Base-by-base conservation (phyloP, 2,888 invertebrate genomes). In the Xestia rhomboidea region DNA sequence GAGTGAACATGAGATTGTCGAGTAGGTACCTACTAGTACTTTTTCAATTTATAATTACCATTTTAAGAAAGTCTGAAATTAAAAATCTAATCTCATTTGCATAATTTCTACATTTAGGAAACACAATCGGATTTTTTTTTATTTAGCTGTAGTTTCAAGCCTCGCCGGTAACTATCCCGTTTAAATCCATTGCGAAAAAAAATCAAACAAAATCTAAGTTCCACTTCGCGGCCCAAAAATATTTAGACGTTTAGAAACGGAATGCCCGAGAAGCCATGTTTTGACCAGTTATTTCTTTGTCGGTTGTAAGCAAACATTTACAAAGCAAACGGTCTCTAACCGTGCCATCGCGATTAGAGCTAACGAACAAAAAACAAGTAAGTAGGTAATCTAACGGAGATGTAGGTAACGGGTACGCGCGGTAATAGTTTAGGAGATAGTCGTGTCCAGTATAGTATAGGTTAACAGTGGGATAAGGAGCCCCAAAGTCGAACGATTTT, bases 291-390 rank as follows among this genome's bases (percentile, higher is more conserved):
- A 57, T 60, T 49, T 60, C n/a, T 49, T 57, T 62, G 27, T 18
- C n/a, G 46, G 18, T 10, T 51, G 15, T n/a, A 7, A 30, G 60
- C 27, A 73, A 78, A 73, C 44, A 67, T 51, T 49, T 67, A 67
- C 21, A 21, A 46, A 79, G 49, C 7, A 30, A 54, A 60, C 60
- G 13, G 51, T 66, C 15, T 15, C 15, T 15, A 62, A 51, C 79
- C 68, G 49, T 60, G 60, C 44, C 68, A 69, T 75, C 21, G 64
- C 27, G 34, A 75, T 80, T 79, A 69, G 44, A 27, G 15, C 27
- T 6, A 73, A 57, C 10, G 11, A 62, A 38, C 10, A 27, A 73
- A 73, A 51, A 54, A 27, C 41, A 34, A 60, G 11, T 15, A 41
- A 41, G 41, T 41, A 41, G 10, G 41, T 41, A 49, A 67, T 60